Base-by-base conservation (phyloP, 2,797 vertebrate genomes). In the Champsocephalus esox region DNA sequence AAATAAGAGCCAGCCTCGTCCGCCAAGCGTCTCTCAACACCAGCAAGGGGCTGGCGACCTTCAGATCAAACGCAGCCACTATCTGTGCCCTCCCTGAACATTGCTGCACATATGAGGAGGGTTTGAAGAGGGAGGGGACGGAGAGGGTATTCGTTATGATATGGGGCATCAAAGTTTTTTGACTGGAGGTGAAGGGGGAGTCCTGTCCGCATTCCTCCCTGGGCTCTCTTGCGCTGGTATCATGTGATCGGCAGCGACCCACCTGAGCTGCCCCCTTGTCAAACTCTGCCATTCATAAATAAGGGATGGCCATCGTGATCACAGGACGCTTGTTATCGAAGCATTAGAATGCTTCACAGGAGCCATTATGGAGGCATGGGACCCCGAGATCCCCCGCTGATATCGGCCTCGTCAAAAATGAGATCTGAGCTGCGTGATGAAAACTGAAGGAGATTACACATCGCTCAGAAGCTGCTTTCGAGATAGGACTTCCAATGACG, bases 51-150 rank as follows among this genome's bases (percentile, higher is more conserved):
- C 96, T 94, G 95, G 96, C 96, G 96, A 98, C 98, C 98, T 98
- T 98, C 97, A 96, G 97, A 99, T 98, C 96, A 98, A 99, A 97
- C 97, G 96, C 95, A 96, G 95, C 93, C 94, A 96, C 96, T 96
- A 97, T 98, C 97, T 96, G 95, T 95, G 95, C 92, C 93, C 83
- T 48, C 80, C 77, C 80, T 77, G 83, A 9, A 84, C 76, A 84
- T 89, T 48, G 34, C 74, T 70, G 80, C 88, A 83, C 86, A 90
- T 84, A 87, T 84, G 73, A 84, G 84, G 73, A 84, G 83, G 73
- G 65, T 63, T 46, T 45, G 54, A 51, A 71, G 49, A 77, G 83
- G 85, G 87, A 87, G 79, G 77, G 83, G 64, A 66, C 86, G 84
- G 88, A 87, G 92, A 76, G 86, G 32, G 88, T 86, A 88, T 94